Percentiles rank a stretch among this genome's conserved stretches.
Evolutionary conservation across 2,888 invertebrate species (phyloP).

Genomic region (Hirtodrosophila duncani): DNA sequence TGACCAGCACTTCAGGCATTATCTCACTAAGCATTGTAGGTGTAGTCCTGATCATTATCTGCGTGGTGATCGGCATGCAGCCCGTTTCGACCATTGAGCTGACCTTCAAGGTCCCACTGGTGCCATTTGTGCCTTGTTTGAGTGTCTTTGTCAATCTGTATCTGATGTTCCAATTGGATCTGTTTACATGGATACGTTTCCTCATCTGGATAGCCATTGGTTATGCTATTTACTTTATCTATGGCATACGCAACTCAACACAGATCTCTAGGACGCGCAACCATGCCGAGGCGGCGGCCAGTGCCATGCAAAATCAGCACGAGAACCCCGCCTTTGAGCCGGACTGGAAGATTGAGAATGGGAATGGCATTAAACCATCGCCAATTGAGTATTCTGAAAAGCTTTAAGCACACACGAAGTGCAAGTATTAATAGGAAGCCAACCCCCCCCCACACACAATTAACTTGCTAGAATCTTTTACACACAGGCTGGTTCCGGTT

Average conservation of each 20-base stretch:
- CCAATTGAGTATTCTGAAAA: constrained; percentile 50
- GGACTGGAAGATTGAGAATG: constrained; percentile 68
- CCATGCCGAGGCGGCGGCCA: constrained; percentile 54
- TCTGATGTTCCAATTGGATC: constrained; percentile 92
- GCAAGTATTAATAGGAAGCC: constrained; percentile 11
- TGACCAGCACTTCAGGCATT: constrained; percentile 66
- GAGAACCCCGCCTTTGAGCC: constrained; percentile 71
- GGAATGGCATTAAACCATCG: constrained; percentile 43
- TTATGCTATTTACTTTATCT: constrained; percentile 90
- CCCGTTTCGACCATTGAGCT: constrained; percentile 82
- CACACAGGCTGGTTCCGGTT: background rate
- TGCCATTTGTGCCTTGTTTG: constrained; percentile 90
- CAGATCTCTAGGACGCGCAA: constrained; percentile 79
- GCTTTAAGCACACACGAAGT: constrained; percentile 25
- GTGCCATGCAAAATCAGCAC: constrained; percentile 42
- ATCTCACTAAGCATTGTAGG: constrained; percentile 79
- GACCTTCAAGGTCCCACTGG: constrained; percentile 89
- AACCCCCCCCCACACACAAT: background rate
- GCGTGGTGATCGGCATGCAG: constrained; percentile 84
- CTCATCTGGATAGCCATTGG: constrained; percentile 90
- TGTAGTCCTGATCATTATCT: constrained; percentile 79
- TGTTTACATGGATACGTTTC: constrained; percentile 93
- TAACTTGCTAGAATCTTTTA: too few relatives aligned
- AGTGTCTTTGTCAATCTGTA: constrained; percentile 93
- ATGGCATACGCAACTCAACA: constrained; percentile 88